phyloP scores from a whole-genome alignment of 2,888 invertebrate genomes.

The Galerucella calmariensis region DNA sequence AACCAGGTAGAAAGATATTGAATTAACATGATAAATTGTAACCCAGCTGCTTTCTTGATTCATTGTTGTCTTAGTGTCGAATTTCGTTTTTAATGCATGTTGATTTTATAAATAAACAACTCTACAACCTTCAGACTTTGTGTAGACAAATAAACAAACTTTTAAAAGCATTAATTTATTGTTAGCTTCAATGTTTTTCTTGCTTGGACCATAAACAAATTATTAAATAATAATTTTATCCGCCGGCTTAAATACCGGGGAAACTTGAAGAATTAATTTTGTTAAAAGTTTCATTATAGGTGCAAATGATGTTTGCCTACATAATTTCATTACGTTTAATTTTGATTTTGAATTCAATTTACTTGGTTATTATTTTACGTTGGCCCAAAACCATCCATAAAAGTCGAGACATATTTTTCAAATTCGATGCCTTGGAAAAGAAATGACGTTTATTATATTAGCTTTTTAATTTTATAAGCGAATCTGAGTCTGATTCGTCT shows the following conservation, averaged over 20 bases:
- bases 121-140: conserved; percentile 9
- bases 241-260: neutral
- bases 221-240: neutral
- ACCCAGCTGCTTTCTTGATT: neutral
- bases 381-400: no score
- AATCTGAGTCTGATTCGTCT: no score
- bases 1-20: neutral
- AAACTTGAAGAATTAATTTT: no score
- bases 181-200: neutral
- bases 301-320: no score
- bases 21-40: no score
- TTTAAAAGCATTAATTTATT: neutral
- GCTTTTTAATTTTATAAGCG: no score
- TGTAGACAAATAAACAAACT: conserved; percentile 4
- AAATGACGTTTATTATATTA: no score
- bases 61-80: conserved; percentile 2
- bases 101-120: conserved; percentile 7
- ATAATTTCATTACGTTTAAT: no score
- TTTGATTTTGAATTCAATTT: no score
- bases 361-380: no score
- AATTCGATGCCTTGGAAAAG: no score
- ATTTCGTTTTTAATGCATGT: conserved; percentile 5
- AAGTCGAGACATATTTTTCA: no score
- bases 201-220: neutral
- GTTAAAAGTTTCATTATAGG: neutral